phyloP scores from a whole-genome alignment of 2,888 invertebrate genomes.

The Hoplodrina ambigua region DNA sequence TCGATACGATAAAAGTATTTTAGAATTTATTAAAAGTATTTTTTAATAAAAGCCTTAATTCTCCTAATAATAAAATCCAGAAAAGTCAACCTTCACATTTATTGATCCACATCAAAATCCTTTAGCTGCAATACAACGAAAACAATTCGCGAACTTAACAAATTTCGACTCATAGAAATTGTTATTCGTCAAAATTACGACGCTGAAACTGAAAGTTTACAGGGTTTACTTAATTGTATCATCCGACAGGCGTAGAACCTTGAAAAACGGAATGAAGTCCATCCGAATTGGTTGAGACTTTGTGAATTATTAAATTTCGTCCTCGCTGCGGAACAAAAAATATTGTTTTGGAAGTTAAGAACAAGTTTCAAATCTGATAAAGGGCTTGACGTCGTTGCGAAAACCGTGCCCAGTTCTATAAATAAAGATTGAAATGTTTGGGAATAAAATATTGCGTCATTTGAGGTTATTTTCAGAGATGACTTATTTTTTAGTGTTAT shows the following conservation, averaged over 20 bases:
- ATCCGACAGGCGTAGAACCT: slow-evolving; percentile 61
- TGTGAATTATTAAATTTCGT: slow-evolving; percentile 67
- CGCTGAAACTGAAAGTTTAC: slow-evolving; percentile 61
- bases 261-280: slow-evolving; percentile 63
- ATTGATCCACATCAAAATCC: slow-evolving; percentile 37
- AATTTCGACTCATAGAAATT: slow-evolving; percentile 47
- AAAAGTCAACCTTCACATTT: slow-evolving; percentile 4
- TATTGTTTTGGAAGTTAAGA: slow-evolving; percentile 53
- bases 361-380: slow-evolving; percentile 63
- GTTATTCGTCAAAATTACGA: slow-evolving; percentile 54
- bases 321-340: slow-evolving; percentile 54
- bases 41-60: not conserved
- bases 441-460: not conserved
- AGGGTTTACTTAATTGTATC: slow-evolving; percentile 69
- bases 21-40: not conserved
- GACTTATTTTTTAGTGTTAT: not conserved
- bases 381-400: slow-evolving; percentile 43
- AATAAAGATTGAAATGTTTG: slow-evolving; percentile 34
- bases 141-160: slow-evolving; percentile 47
- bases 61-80: not conserved
- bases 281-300: slow-evolving; percentile 55
- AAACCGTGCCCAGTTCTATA: slow-evolving; percentile 16
- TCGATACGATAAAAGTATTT: no score
- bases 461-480: not conserved
- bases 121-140: slow-evolving; percentile 38